Evolutionary conservation across 1,140 invertebrate genomes (phyloP), one percentile per base, ranked within the genome.

Genomic region (fruit fly (Drosophila melanogaster)): DNA sequence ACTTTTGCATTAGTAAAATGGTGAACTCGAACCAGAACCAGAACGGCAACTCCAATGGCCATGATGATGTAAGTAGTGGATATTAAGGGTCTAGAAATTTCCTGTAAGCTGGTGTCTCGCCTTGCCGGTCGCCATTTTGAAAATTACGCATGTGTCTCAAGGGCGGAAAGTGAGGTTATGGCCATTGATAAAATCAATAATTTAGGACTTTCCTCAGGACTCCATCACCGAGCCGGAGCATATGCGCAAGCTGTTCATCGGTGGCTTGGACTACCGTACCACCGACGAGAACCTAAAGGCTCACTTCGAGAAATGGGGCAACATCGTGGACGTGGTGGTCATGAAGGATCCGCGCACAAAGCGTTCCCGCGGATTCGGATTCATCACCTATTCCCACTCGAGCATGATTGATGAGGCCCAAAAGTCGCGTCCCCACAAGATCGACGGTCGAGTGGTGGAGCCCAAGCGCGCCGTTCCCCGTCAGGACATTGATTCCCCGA

Each of bases 261-360:
- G 99, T 24, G 99, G 99, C 5, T 93, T 99, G 15, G 98, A 98
- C 92, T 99, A 98, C 90, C 95, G 97, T 83, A 99, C 99, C n/a
- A 98, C 97, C 26, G 98, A 99, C 92, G 96, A 98, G 40, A 97
- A 97, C 12, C 92, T 99, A 5, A 98, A 98, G 91, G 95, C 96
- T 62, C 98, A 99, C 93, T 99, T 99, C 93, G 96, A 97, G 90
- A 95, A 99, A 95, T 99, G 97, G 96, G 99, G 99, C 30, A 97
- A 98, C 92, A 97, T 99, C 79, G 96, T 98, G 0, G 98, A 99
- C 93, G 98, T 98, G 40, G 97, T 99, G 19, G 98, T 99, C 0
- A 99, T 99, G 98, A 98, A 98, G 90, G 98, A 99, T 93, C 97
- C 98, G 0, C 96, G 97, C 75, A 99, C 98, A 0, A 97, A 97